Evolutionary conservation across 2,113 vertebrate genomes (phyloP), one percentile per base, ranked within the genome.

Genomic region (Trogon surrucura): DNA sequence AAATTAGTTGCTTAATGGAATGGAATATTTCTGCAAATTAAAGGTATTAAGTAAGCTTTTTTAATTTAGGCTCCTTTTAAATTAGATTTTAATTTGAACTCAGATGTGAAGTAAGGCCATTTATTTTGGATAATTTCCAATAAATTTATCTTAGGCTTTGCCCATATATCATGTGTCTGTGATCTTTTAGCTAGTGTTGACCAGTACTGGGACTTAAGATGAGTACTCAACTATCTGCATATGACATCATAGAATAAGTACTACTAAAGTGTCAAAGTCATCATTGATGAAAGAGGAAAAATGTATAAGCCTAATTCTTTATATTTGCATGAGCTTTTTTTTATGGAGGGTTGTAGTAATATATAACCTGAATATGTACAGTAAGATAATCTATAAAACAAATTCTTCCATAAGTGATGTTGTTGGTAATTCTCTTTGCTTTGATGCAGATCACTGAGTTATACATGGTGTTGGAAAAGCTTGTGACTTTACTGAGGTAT

Each of bases 1-100:
- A 99, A 99, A 99, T 99, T 98, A 98, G 98, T 98, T 98, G 97
- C 98, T 97, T 98, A 99, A 99, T 98, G 97, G 97, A 98, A 99
- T 97, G 98, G 98, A 98, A 98, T 98, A 97, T 91, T 98, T 98
- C 97, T 97, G 97, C 96, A 98, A 98, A 98, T 98, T 98, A 96
- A 98, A 98, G 96, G 98, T 98, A 98, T 98, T 96, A 98, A 98
- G 96, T 96, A 95, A 97, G 96, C 57, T 98, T 98, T 97, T 98
- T 97, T 25, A 97, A 98, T 98, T 97, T 97, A 84, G 62, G 29
- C 73, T 96, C 71, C 79, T 91, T 97, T 95, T 96, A 98, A 98
- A 99, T 98, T 98, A 97, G 97, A 97, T 98, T 98, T 98, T 98
- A 98, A 98, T 99, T 98, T 98, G 96, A 95, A 98, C 97, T 97